Conservation (phyloP, 2,113 vertebrate species). For the Macquaria ambigua region DNA sequence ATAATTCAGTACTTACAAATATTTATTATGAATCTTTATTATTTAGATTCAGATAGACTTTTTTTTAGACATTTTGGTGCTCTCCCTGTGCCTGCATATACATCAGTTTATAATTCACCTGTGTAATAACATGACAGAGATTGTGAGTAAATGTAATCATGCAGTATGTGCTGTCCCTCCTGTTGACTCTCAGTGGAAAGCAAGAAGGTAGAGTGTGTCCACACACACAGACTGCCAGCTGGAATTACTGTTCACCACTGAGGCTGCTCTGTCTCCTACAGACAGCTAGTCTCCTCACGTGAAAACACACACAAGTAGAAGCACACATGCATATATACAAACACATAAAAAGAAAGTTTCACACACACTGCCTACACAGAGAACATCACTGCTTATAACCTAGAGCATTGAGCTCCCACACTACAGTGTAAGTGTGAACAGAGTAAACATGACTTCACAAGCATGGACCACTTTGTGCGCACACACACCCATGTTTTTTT, state of each 20-base stretch:
- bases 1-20: neutral
- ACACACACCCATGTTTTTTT: no score
- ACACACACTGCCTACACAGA: neutral
- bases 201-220: neutral
- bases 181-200: neutral
- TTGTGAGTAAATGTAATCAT: neutral
- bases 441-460: neutral
- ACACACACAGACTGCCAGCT: neutral
- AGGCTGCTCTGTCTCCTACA: neutral
- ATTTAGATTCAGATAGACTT: neutral
- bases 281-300: neutral
- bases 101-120: neutral
- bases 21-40: neutral
- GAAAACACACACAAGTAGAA: neutral
- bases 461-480: neutral
- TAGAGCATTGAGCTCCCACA: neutral
- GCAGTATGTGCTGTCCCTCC: neutral
- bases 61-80: neutral
- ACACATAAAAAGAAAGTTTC: neutral
- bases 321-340: slow-evolving; percentile 9
- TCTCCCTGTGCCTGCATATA: neutral
- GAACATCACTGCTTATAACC: neutral
- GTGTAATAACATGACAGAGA: neutral
- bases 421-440: neutral
- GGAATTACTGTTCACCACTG: neutral